These are phyloP conservation scores for Oxystoma pomonae DNA, from an alignment of 2,888 invertebrate species.

Conservation along the genomic window DNA sequence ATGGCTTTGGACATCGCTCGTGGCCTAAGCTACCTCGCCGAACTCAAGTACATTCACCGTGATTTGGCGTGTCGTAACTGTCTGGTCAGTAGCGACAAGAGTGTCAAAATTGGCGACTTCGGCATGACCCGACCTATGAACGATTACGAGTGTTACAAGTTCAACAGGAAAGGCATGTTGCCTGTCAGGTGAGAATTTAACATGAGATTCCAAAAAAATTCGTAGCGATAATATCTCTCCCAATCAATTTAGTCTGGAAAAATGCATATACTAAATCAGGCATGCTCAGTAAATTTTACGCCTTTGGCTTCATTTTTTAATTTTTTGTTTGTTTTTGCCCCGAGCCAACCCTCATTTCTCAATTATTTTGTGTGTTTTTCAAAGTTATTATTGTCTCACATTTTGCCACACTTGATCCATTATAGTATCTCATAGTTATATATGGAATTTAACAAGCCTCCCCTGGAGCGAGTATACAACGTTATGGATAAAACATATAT, in stretches of 20 bases:
- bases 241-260: background rate
- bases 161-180: conserved; percentile 62
- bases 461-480: too few relatives aligned
- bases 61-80: conserved; percentile 77
- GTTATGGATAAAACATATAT: too few relatives aligned
- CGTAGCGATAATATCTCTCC: conserved; percentile 9
- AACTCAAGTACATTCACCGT: conserved; percentile 83
- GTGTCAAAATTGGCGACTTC: conserved; percentile 84
- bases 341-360: too few relatives aligned
- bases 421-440: too few relatives aligned
- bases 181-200: conserved; percentile 19
- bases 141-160: conserved; percentile 86
- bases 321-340: too few relatives aligned
- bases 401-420: too few relatives aligned
- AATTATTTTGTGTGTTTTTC: too few relatives aligned
- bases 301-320: too few relatives aligned
- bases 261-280: too few relatives aligned
- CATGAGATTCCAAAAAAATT: conserved; percentile 25
- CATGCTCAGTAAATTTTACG: too few relatives aligned
- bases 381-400: too few relatives aligned
- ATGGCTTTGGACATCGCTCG: conserved; percentile 87
- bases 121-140: conserved; percentile 83
- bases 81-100: conserved; percentile 61
- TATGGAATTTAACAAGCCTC: too few relatives aligned
- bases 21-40: conserved; percentile 80